These are phyloP conservation scores for Bostrychus sinensis DNA, from an alignment of 2,113 vertebrate genomes.

Conservation along the genomic window DNA sequence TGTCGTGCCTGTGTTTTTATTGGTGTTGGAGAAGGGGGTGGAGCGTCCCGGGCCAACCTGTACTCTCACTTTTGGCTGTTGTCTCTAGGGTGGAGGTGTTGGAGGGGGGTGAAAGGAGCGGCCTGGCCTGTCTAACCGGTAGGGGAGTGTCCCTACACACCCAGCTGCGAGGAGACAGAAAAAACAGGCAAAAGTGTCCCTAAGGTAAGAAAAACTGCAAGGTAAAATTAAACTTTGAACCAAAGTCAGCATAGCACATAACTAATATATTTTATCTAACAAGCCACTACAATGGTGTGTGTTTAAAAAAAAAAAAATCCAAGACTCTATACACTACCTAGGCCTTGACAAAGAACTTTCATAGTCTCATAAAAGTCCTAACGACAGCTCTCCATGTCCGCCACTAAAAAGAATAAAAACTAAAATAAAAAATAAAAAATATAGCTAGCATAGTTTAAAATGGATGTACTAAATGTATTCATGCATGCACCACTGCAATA, in stretches of 20 bases:
- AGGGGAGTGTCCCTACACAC: conserved; percentile 68
- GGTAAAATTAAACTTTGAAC: background rate
- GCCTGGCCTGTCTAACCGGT: conserved; percentile 78
- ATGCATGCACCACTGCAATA: background rate
- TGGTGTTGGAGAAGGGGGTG: conserved; percentile 33
- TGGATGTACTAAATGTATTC: background rate
- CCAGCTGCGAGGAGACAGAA: conserved; percentile 48
- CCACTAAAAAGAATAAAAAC: no score
- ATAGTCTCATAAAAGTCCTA: no score
- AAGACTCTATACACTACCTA: no score
- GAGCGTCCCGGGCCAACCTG: conserved; percentile 46
- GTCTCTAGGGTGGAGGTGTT: conserved; percentile 6
- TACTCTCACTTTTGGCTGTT: conserved; percentile 55
- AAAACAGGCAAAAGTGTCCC: conserved; percentile 10
- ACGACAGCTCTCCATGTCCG: no score
- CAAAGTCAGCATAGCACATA: background rate
- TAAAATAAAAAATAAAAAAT: no score
- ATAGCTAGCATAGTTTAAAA: background rate
- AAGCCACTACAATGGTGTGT: background rate
- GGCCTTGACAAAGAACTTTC: no score
- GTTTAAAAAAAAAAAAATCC: no score
- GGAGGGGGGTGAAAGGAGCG: conserved; percentile 53
- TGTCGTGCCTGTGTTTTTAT: conserved; percentile 64
- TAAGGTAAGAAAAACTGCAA: background rate
- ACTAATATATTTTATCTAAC: background rate